Evolutionary conservation across 2,113 vertebrate genomes (phyloP), one percentile per base, ranked within the genome.

Genomic region (Chaetops frenatus): DNA sequence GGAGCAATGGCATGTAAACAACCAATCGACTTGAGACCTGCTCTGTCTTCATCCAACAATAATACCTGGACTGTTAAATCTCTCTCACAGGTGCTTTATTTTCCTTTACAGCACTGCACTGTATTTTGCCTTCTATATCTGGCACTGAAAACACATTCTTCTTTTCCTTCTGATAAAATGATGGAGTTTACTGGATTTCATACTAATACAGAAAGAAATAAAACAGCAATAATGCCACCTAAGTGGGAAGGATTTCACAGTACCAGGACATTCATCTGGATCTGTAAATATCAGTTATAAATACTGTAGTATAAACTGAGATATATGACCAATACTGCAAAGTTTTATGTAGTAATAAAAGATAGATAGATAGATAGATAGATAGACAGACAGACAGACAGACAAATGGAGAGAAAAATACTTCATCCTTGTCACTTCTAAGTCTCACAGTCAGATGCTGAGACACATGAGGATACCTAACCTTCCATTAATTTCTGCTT

Each of bases 241-340:
- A 54, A 48, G 17, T 7, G 14, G 50, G 19, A 71, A 80, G 48
- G 67, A 38, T 62, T 88, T 69, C 92, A 66, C 16, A 36, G 19
- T 45, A 80, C 24, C 56, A 12, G 5, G 7, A n/a, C 35, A 88
- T 90, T 95, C 86, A 92, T 79, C 44, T 28, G 27, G 28, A 86
- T 94, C 91, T 94, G 62, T 62, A 96, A 96, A 87, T 54, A 79
- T 14, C 11, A 36, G 28, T 33, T 83, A 85, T 60, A 90, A 86
- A 83, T 70, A 53, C 15, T 53, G 4, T 6, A 40, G 36, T 35
- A 58, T 56, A 76, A 80, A 79, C 73, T 40, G 48, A 85, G 50
- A 56, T 45, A 21, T 74, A 33, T 76, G 15, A 91, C 18, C 2
- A 61, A 21, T 28, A 56, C 1, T 4, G 4, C 4, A 42, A 12